Base-by-base conservation (phyloP, 2,113 vertebrate species). In the Bos indicus region DNA sequence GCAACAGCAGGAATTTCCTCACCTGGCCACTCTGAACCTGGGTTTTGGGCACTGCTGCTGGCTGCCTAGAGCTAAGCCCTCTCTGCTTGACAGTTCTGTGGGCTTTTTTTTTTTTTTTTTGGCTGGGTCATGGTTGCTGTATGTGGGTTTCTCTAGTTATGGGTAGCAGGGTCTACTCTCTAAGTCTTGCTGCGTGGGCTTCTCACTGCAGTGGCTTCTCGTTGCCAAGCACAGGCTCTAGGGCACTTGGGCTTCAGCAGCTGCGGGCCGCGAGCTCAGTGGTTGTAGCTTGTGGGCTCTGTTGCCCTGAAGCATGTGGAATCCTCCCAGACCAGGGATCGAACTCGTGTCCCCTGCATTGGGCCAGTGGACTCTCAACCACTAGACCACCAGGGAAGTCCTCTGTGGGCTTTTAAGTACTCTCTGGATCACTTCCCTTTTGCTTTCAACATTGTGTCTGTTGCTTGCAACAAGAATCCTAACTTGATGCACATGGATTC, bases 131-230 rank as follows among this genome's bases (percentile, higher is more conserved):
- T 1, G 19, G 67, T 26, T 77, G 71, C 71, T 43, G 40, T 43
- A 1, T 0, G 21, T 25, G 71, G 1, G 40, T 43, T 26, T 77
- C 19, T 40, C 67, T 71, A 71, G 36, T 6, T 74, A 23, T 25
- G 67, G 36, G 6, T 6, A 40, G 21, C n/a, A 40, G 67, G 36
- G 36, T 13, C 21, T 40, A 3, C 67, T 43, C 21, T 40, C 71
- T 77, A 2, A 2, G 40, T 26, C 26, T 26, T 15, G 40, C 36
- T 77, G 71, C 1, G 1, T 0, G 3, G 40, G 40, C 40, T 43
- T 43, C 71, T 43, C 12, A 7, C 3, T 25, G 6, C 1, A 2
- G 71, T 3, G 71, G 71, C 40, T 43, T 26, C 36, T 77, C 40
- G 71, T 7, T 77, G 40, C 67, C 67, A 40, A 77, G 71, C 40